Percentiles rank a stretch among this genome's conserved stretches.
Evolutionary conservation across 2,888 invertebrate species (phyloP).

Genomic region (Yponomeuta evonymella): DNA sequence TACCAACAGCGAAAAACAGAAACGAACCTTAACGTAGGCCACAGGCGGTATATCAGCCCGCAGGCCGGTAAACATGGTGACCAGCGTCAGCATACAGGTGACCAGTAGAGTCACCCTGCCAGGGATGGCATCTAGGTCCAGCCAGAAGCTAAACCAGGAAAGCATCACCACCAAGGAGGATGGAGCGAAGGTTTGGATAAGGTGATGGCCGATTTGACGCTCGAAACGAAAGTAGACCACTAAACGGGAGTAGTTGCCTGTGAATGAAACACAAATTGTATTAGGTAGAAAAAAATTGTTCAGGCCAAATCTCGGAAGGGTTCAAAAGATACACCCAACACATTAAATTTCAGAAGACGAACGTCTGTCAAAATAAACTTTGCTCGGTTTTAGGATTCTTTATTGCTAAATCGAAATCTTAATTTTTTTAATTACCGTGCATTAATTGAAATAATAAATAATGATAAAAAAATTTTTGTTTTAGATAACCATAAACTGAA

Average conservation of each 20-base stretch:
- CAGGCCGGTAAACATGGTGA: slow-evolving; percentile 90
- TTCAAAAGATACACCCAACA: too few species aligned
- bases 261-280: slow-evolving; percentile 21
- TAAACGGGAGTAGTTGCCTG: slow-evolving; percentile 86
- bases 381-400: too few species aligned
- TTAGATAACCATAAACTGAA: too few species aligned
- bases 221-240: slow-evolving; percentile 88
- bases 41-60: slow-evolving; percentile 90
- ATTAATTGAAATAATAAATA: too few species aligned
- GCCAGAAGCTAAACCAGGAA: slow-evolving; percentile 92
- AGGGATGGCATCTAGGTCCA: slow-evolving; percentile 89
- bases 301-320: too few species aligned
- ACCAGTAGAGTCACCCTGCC: slow-evolving; percentile 88
- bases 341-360: too few species aligned
- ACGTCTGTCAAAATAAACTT: too few species aligned
- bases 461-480: too few species aligned
- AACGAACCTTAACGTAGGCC: slow-evolving; percentile 86
- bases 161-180: slow-evolving; percentile 88
- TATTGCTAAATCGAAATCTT: too few species aligned
- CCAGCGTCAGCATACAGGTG: slow-evolving; percentile 88
- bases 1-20: too few species aligned
- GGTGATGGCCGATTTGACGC: slow-evolving; percentile 88
- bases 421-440: too few species aligned
- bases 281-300: too few species aligned
- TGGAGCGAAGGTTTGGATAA: slow-evolving; percentile 90